phyloP scores from a whole-genome alignment of 2,113 vertebrate genomes.

The Blennius ocellaris region DNA sequence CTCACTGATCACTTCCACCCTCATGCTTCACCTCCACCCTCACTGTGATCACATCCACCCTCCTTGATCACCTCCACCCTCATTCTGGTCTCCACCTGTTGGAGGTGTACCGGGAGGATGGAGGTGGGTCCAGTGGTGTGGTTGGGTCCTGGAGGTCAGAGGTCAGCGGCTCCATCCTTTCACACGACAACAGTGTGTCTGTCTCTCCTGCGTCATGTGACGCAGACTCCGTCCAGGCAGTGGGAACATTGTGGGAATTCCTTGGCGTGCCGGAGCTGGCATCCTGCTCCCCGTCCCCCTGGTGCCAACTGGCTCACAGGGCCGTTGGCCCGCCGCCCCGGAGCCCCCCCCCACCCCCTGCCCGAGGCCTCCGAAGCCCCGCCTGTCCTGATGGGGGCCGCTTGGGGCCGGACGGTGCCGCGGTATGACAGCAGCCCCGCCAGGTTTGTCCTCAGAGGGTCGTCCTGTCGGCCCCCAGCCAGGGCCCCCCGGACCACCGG shows the following conservation, averaged over 20 bases:
- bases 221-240: slow-evolving; percentile 26
- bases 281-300: slow-evolving; percentile 23
- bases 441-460: slow-evolving; percentile 50
- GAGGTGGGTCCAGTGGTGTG: no score
- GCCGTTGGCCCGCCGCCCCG: slow-evolving; percentile 55
- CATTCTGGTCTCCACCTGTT: no score
- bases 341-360: no score
- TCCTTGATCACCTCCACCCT: no score
- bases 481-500: slow-evolving; percentile 8
- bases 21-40: no score
- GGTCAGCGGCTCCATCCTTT: background rate
- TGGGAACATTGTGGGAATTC: slow-evolving; percentile 65
- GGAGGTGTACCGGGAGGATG: no score
- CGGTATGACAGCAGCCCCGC: slow-evolving; percentile 48
- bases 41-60: no score
- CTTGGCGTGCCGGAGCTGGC: slow-evolving; percentile 43
- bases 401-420: slow-evolving; percentile 34
- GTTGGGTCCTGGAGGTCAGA: slow-evolving; percentile 12
- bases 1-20: no score
- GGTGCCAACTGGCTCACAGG: slow-evolving; percentile 55
- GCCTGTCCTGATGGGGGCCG: slow-evolving; percentile 63
- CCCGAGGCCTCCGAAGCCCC: no score
- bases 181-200: background rate
- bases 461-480: slow-evolving; percentile 26
- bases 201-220: slow-evolving; percentile 21